A percentile compares a stretch with the other conserved stretches of the same genome.
Evolutionary conservation across 2,888 invertebrate genomes (phyloP).

Genomic region (Aromia moschata): DNA sequence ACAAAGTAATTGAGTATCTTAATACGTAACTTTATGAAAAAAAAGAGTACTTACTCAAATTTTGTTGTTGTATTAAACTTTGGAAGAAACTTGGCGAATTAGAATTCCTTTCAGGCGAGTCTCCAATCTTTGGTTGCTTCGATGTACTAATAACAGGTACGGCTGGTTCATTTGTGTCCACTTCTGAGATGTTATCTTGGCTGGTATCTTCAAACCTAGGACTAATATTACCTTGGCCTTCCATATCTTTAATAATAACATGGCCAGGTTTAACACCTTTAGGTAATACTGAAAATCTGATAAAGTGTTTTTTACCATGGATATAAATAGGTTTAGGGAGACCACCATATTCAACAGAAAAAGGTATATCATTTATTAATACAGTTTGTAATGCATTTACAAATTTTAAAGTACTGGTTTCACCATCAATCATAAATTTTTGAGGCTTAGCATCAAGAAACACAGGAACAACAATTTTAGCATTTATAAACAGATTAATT

Average conservation of each 20-base stretch:
- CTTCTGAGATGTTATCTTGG: slow-evolving; percentile 31
- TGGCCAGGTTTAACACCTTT: slow-evolving; percentile 77
- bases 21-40: no score
- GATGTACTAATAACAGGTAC: slow-evolving; percentile 43
- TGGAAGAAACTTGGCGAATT: slow-evolving; percentile 58
- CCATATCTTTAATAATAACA: slow-evolving; percentile 77
- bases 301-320: slow-evolving; percentile 80
- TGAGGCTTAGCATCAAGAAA: slow-evolving; percentile 87
- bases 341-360: slow-evolving; percentile 84
- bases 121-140: slow-evolving; percentile 23
- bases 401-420: slow-evolving; percentile 80
- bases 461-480: slow-evolving; percentile 79
- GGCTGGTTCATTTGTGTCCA: slow-evolving; percentile 54
- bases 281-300: slow-evolving; percentile 82
- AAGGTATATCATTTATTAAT: slow-evolving; percentile 80
- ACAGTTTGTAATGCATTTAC: slow-evolving; percentile 81
- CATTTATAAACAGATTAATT: slow-evolving; percentile 85
- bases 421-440: slow-evolving; percentile 77
- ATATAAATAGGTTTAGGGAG: slow-evolving; percentile 81
- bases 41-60: slow-evolving; percentile 54
- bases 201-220: slow-evolving; percentile 50
- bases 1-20: no score
- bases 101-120: slow-evolving; percentile 57
- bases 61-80: slow-evolving; percentile 55
- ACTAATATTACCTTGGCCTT: slow-evolving; percentile 61